These are phyloP conservation scores for Automeris io DNA, from an alignment of 2,888 invertebrate species.

Conservation along the genomic window DNA sequence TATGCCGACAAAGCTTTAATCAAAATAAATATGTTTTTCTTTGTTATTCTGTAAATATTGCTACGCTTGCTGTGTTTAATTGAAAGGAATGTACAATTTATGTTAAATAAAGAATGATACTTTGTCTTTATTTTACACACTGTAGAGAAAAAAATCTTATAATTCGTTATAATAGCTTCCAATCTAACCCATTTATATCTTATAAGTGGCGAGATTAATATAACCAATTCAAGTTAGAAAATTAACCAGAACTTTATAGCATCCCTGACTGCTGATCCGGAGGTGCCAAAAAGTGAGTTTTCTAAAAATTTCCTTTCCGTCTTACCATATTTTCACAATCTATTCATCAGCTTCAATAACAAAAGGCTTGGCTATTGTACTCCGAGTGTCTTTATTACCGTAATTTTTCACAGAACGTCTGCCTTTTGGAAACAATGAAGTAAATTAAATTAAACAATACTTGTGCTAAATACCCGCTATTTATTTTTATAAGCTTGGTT, in stretches of 20 bases:
- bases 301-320: neutral
- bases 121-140: too few species aligned
- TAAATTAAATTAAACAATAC: conserved; percentile 5
- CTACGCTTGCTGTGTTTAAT: neutral
- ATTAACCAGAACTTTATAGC: too few species aligned
- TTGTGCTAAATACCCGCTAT: neutral
- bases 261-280: too few species aligned
- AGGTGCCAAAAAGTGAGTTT: too few species aligned
- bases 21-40: neutral
- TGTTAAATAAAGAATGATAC: neutral
- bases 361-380: conserved; percentile 3
- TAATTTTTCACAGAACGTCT: conserved; percentile 5
- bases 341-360: neutral
- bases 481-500: neutral
- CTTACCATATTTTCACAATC: conserved; percentile 4
- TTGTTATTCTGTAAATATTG: neutral
- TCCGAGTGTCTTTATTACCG: conserved; percentile 4
- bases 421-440: conserved; percentile 3
- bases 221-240: too few species aligned
- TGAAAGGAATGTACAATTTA: neutral
- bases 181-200: too few species aligned
- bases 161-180: too few species aligned
- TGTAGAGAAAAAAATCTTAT: too few species aligned
- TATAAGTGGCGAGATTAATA: too few species aligned
- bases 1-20: neutral